Percentiles rank a stretch among this genome's conserved stretches.
Conservation (phyloP, 2,797 vertebrate genomes). For the Mormyrops boulengeri region DNA sequence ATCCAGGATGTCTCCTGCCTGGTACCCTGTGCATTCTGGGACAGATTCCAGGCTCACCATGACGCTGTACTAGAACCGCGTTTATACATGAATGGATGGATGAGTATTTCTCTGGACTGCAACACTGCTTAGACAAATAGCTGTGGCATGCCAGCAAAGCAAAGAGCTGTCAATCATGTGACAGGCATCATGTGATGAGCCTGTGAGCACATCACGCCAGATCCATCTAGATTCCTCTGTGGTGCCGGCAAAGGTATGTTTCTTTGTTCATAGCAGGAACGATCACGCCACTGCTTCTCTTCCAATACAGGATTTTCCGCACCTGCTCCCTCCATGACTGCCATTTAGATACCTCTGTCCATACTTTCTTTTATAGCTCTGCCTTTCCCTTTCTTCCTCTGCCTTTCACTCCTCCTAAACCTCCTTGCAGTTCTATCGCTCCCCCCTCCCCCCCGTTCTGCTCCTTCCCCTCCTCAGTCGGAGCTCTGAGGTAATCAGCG, state of each 20-base stretch:
- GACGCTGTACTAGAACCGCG: background rate
- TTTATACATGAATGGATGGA: background rate
- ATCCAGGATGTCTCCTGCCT: background rate
- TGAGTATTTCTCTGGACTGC: background rate
- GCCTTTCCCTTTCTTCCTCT: background rate
- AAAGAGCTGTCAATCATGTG: background rate
- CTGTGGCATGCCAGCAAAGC: background rate
- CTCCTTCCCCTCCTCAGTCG: background rate
- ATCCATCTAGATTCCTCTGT: background rate
- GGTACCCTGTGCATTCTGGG: background rate
- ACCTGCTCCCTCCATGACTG: background rate
- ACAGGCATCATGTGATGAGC: background rate
- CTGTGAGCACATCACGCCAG: background rate
- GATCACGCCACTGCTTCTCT: background rate
- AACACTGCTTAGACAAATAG: background rate
- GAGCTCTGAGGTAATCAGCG: background rate
- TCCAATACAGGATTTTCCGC: background rate
- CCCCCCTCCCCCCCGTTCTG: background rate
- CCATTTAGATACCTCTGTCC: background rate
- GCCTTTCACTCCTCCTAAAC: background rate
- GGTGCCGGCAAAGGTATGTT: background rate
- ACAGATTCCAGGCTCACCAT: background rate
- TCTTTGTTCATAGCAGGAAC: background rate
- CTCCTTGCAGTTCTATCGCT: background rate
- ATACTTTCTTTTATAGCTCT: background rate